These are phyloP conservation scores for Epiperipatus broadwayi DNA, from an alignment of 2,888 invertebrate genomes.

Conservation along the genomic window DNA sequence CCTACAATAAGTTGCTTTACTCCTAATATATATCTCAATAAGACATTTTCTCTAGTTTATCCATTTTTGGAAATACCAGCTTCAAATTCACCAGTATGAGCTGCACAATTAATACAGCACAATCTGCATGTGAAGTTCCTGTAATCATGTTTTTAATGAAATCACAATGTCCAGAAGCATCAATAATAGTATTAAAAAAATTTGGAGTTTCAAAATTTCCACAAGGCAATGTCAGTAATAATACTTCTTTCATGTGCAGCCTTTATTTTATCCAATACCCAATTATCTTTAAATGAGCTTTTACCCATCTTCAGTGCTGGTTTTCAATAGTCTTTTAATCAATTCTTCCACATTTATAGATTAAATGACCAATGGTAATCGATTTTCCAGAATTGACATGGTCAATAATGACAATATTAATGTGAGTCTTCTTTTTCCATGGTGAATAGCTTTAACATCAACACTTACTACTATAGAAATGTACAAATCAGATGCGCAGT, in stretches of 20 bases:
- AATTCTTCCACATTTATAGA: slow-evolving; percentile 99
- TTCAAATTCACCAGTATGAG: slow-evolving; percentile 98
- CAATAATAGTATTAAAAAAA: slow-evolving; percentile 97
- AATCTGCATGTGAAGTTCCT: slow-evolving; percentile 70
- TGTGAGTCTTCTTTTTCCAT: slow-evolving; percentile 96
- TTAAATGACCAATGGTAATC: slow-evolving; percentile 88
- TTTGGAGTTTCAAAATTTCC: slow-evolving; percentile 91
- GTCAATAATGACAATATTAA: slow-evolving; percentile 96
- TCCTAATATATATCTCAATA: slow-evolving; percentile 91
- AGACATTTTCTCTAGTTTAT: slow-evolving; percentile 95
- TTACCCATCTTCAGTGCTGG: slow-evolving; percentile 59
- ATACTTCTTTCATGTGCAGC: slow-evolving; percentile 99
- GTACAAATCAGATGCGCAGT: too few relatives aligned
- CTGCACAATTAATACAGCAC: slow-evolving; percentile 97
- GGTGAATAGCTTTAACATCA: too few relatives aligned
- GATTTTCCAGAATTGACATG: slow-evolving; percentile 98
- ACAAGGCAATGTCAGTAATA: slow-evolving; percentile 93
- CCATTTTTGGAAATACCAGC: slow-evolving; percentile 99
- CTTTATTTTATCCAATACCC: slow-evolving; percentile 99
- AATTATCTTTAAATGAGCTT: slow-evolving; percentile 99
- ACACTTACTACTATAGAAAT: too few relatives aligned
- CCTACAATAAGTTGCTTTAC: slow-evolving; percentile 98
- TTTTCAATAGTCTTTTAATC: slow-evolving; percentile 99
- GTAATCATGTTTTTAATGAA: slow-evolving; percentile 99
- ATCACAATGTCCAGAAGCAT: slow-evolving; percentile 99